These are phyloP conservation scores for Mamestra configurata DNA, from an alignment of 1,140 invertebrate species.

Conservation along the genomic window DNA sequence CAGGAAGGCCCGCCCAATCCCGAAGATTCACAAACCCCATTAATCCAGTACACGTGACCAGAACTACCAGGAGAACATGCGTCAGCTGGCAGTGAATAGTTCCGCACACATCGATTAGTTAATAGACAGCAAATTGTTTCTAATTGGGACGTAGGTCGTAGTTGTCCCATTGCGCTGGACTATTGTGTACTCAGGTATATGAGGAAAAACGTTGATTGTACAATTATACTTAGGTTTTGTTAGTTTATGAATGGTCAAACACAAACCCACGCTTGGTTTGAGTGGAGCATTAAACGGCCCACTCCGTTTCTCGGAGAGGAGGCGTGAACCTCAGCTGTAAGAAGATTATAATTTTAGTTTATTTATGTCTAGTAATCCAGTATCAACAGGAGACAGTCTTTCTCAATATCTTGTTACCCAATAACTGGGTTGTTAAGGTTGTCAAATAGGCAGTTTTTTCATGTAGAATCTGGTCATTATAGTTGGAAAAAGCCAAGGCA, in stretches of 20 bases:
- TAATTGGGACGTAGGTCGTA: conserved; percentile 46
- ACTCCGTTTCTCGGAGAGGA: background rate
- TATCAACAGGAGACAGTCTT: no score
- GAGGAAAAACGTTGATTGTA: conserved; percentile 5
- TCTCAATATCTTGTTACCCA: no score
- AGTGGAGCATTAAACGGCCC: background rate
- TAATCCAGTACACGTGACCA: conserved; percentile 29
- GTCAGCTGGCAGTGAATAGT: conserved; percentile 41
- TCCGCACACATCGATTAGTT: conserved; percentile 54
- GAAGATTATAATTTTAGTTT: no score
- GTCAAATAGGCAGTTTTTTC: no score
- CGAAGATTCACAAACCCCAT: background rate
- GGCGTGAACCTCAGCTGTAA: no score
- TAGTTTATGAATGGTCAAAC: background rate
- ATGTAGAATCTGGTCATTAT: no score
- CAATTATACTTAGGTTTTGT: background rate
- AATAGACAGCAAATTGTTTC: conserved; percentile 50
- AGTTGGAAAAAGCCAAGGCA: no score
- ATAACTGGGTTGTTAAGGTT: no score
- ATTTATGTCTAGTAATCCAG: no score
- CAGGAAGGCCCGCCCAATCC: background rate
- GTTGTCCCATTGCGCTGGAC: background rate
- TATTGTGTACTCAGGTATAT: background rate
- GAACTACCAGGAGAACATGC: conserved; percentile 26
- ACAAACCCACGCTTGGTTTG: background rate